phyloP scores from a whole-genome alignment of 2,888 invertebrate species.

The Sinodicranocentrus sp. region DNA sequence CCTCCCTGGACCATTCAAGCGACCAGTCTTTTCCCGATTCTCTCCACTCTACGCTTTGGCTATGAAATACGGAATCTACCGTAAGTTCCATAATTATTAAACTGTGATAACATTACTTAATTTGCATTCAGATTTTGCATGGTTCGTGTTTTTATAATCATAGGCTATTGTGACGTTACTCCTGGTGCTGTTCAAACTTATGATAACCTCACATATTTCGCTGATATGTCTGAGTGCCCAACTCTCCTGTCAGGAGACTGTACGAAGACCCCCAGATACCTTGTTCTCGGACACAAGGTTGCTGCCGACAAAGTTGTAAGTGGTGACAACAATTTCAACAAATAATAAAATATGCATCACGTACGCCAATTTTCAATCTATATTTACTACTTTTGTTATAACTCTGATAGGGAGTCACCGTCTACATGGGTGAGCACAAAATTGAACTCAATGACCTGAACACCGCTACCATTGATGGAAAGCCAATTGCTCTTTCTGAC shows the following conservation, averaged over 20 bases:
- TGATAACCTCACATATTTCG: constrained; percentile 76
- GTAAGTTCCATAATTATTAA: constrained; percentile 48
- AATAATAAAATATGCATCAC: no score
- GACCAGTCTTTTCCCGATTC: constrained; percentile 75
- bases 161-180: constrained; percentile 76
- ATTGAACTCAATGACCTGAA: constrained; percentile 74
- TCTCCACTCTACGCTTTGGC: constrained; percentile 65
- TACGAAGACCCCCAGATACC: constrained; percentile 73
- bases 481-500: constrained; percentile 70
- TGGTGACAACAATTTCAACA: not conserved
- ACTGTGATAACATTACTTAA: not conserved
- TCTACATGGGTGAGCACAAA: constrained; percentile 75
- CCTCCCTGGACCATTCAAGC: constrained; percentile 72
- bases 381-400: not conserved
- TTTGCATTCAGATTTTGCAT: no score
- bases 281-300: constrained; percentile 73
- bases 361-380: no score
- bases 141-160: no score
- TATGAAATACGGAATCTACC: constrained; percentile 73
- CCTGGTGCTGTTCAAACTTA: constrained; percentile 75
- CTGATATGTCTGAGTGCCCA: constrained; percentile 75
- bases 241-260: constrained; percentile 76
- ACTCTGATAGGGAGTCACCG: constrained; percentile 71
- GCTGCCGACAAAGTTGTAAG: constrained; percentile 75
- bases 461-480: constrained; percentile 73